Conservation (phyloP, 2,797 vertebrate species). For the Leptatherina wallacei region DNA sequence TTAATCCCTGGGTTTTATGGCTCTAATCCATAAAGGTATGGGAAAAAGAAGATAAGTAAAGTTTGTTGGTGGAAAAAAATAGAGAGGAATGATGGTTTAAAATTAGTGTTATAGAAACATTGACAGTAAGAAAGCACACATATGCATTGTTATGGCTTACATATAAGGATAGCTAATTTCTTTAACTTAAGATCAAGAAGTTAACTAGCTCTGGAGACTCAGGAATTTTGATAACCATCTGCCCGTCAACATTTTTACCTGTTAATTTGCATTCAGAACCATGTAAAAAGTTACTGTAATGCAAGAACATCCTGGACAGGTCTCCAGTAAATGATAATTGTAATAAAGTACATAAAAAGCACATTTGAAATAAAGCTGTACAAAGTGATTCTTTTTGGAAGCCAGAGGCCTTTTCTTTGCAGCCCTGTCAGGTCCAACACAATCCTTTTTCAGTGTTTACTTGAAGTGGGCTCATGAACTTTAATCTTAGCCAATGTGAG, state of each 20-base stretch:
- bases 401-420: neutral
- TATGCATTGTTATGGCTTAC: too few relatives aligned
- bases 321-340: neutral
- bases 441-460: neutral
- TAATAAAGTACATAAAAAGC: neutral
- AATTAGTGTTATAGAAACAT: too few relatives aligned
- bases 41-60: conserved; percentile 7
- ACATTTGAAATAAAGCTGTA: neutral
- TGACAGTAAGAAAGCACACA: too few relatives aligned
- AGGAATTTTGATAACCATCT: too few relatives aligned
- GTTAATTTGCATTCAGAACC: neutral
- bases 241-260: too few relatives aligned
- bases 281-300: too few relatives aligned
- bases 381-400: neutral
- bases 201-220: too few relatives aligned
- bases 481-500: neutral
- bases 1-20: conserved; percentile 1
- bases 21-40: neutral
- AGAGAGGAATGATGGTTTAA: neutral
- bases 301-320: neutral
- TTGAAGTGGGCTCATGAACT: neutral
- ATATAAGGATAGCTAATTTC: too few relatives aligned
- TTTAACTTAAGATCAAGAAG: too few relatives aligned
- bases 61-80: neutral
- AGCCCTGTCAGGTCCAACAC: neutral